Evolutionary conservation across 1,140 invertebrate species (phyloP).

Genomic region (Cyrtorhinus lividipennis): DNA sequence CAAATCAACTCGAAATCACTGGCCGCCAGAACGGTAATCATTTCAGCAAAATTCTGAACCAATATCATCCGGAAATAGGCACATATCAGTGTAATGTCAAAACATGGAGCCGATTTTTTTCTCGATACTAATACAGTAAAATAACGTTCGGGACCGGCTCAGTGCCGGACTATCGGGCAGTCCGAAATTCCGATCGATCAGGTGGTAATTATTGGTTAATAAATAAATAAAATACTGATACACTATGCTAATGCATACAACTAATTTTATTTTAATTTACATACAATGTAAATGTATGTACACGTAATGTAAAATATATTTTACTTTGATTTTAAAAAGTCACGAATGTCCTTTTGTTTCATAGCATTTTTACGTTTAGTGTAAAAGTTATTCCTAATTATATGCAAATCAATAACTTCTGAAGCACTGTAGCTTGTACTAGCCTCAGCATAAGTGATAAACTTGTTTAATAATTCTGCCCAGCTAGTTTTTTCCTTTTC

Average conservation of each 20-base stretch:
- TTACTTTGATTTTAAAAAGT: background rate
- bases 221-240: background rate
- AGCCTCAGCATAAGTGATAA: slow-evolving; percentile 1
- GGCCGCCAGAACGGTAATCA: no score
- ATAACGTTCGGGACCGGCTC: background rate
- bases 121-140: no score
- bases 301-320: background rate
- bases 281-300: background rate
- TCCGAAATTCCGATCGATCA: background rate
- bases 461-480: slow-evolving; percentile 9
- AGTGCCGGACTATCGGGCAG: background rate
- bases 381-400: background rate
- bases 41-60: no score
- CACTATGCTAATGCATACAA: background rate
- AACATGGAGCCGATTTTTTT: no score
- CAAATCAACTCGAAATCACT: no score
- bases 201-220: background rate
- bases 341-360: background rate
- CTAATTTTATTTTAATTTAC: background rate
- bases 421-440: slow-evolving; percentile 1
- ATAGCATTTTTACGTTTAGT: background rate
- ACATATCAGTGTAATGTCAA: no score
- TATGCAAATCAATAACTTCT: background rate
- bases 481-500: slow-evolving; percentile 7
- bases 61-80: no score